Percentiles rank a stretch among this genome's conserved stretches.
These are phyloP conservation scores for Napeogenes inachia DNA, from an alignment of 2,888 invertebrate species.

Conservation along the genomic window DNA sequence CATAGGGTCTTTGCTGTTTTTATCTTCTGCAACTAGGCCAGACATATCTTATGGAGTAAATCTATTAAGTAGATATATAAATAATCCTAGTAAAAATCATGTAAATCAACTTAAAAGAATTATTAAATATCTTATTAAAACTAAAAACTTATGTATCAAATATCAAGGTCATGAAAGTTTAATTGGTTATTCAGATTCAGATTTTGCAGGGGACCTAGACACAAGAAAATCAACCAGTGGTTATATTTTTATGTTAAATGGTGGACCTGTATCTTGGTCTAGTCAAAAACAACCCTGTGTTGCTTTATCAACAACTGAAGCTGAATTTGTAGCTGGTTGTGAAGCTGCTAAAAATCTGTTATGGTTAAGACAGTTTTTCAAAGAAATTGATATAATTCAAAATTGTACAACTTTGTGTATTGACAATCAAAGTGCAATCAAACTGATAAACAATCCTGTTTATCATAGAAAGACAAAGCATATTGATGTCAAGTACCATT, in stretches of 20 bases:
- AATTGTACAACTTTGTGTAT: too few species aligned
- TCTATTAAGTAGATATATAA: too few species aligned
- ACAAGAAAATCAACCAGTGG: slow-evolving; percentile 4
- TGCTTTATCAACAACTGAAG: slow-evolving; percentile 25
- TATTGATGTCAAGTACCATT: slow-evolving; percentile 22
- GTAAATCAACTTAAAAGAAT: too few species aligned
- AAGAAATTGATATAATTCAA: not conserved
- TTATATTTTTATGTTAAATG: slow-evolving; percentile 27
- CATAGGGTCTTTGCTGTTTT: too few species aligned
- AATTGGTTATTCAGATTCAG: too few species aligned
- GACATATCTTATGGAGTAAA: not conserved
- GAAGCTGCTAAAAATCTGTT: slow-evolving; percentile 23
- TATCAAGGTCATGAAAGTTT: too few species aligned
- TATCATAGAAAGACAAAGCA: slow-evolving; percentile 25
- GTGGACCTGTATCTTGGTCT: slow-evolving; percentile 23
- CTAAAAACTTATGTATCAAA: not conserved
- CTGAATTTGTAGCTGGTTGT: slow-evolving; percentile 26
- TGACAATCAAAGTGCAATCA: slow-evolving; percentile 18
- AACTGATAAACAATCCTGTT: slow-evolving; percentile 21
- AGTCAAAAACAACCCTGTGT: slow-evolving; percentile 25
- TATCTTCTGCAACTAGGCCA: not conserved
- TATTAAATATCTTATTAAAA: slow-evolving; percentile 9
- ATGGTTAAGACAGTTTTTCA: slow-evolving; percentile 22
- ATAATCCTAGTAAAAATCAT: too few species aligned
- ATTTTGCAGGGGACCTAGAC: too few species aligned